Evolutionary conservation across 2,888 invertebrate genomes (phyloP).

Genomic region (Steinernema carpocapsae): DNA sequence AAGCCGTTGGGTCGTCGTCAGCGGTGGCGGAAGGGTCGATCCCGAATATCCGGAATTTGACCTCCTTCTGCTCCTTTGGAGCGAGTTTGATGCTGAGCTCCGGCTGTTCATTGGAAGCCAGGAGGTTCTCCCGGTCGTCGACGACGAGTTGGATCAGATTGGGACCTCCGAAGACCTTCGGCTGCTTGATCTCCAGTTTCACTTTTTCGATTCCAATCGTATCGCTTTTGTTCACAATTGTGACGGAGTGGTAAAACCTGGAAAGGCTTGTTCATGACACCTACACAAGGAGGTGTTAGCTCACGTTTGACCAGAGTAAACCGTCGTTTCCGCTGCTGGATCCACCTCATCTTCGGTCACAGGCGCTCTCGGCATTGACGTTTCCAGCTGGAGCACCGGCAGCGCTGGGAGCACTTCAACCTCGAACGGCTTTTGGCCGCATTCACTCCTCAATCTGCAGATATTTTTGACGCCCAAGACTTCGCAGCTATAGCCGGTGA

Average conservation of each 20-base stretch:
- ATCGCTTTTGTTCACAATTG: constrained; percentile 53
- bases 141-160: constrained; percentile 52
- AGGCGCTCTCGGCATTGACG: constrained; percentile 63
- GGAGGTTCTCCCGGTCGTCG: neutral
- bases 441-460: neutral
- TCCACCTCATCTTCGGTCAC: constrained; percentile 54
- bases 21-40: constrained; percentile 65
- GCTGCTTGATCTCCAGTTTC: constrained; percentile 50
- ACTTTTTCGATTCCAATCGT: constrained; percentile 51
- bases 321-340: constrained; percentile 61
- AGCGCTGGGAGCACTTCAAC: constrained; percentile 52
- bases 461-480: constrained; percentile 19
- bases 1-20: constrained; percentile 50
- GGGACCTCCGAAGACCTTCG: constrained; percentile 60
- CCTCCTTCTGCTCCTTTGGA: constrained; percentile 49
- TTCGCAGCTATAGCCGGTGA: constrained; percentile 33
- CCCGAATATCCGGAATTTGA: constrained; percentile 65
- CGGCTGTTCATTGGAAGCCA: neutral
- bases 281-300: neutral
- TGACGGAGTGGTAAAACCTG: constrained; percentile 62
- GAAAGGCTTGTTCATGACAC: constrained; percentile 10
- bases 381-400: constrained; percentile 49
- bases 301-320: constrained; percentile 65
- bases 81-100: constrained; percentile 42
- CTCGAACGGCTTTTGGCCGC: constrained; percentile 36